A percentile compares a stretch with the other conserved stretches of the same genome.
Conservation (phyloP, 1,140 invertebrate genomes). For the Drosophila pallidifrons region DNA sequence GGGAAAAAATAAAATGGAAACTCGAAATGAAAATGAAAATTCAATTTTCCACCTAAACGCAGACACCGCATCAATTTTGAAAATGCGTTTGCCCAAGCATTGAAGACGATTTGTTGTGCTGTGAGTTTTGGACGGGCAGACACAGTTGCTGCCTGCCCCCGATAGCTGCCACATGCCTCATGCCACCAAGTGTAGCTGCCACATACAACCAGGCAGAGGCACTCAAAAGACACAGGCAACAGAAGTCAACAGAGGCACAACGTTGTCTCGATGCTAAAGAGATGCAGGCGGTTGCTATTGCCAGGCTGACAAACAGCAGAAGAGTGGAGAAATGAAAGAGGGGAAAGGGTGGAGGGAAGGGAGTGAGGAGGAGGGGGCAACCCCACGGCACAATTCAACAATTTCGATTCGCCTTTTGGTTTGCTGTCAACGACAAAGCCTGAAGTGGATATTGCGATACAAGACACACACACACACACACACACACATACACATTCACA, state of each 20-base stretch:
- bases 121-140: conserved; percentile 62
- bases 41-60: conserved; percentile 84
- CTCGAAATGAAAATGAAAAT: conserved; percentile 79
- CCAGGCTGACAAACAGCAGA: conserved; percentile 6
- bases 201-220: conserved; percentile 6
- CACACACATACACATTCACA: conserved; percentile 12
- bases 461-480: conserved; percentile 18
- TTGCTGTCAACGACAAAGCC: conserved; percentile 56
- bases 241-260: conserved; percentile 61
- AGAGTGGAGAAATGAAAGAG: background rate
- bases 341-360: background rate
- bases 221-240: conserved; percentile 63
- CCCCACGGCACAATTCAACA: conserved; percentile 23
- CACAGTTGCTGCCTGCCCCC: conserved; percentile 6
- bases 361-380: background rate
- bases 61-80: conserved; percentile 83
- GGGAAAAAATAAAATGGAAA: conserved; percentile 54
- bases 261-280: conserved; percentile 68
- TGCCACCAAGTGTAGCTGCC: background rate
- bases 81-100: conserved; percentile 74
- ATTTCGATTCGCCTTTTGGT: conserved; percentile 40
- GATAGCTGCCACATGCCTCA: background rate
- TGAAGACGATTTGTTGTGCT: conserved; percentile 78
- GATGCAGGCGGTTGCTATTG: conserved; percentile 62
- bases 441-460: conserved; percentile 22